These are phyloP conservation scores for Arizona elegans DNA, from an alignment of 2,113 vertebrate genomes.

Conservation along the genomic window DNA sequence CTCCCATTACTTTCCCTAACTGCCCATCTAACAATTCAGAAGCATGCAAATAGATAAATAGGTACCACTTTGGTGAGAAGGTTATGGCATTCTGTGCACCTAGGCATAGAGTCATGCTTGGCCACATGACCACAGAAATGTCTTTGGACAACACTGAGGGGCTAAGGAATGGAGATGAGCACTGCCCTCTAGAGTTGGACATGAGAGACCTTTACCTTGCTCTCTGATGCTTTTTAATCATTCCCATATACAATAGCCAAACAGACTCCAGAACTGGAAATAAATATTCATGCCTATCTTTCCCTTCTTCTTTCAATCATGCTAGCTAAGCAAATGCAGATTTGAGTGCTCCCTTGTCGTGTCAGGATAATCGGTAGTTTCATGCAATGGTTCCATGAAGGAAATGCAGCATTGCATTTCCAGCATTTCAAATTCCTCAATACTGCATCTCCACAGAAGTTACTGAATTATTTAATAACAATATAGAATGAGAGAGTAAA, in stretches of 20 bases:
- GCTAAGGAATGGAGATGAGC: not conserved
- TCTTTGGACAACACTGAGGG: not conserved
- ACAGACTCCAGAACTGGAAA: not conserved
- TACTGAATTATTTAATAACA: not conserved
- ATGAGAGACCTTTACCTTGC: not conserved
- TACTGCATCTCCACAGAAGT: not conserved
- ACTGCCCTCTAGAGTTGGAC: not conserved
- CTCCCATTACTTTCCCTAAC: not conserved
- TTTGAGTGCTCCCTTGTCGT: not conserved
- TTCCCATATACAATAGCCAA: not conserved
- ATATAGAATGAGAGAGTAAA: not conserved
- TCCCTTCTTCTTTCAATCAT: not conserved
- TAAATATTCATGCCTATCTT: not conserved
- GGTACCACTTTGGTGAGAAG: not conserved
- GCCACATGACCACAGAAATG: not conserved
- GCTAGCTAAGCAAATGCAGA: not conserved
- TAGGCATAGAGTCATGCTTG: not conserved
- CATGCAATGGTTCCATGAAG: not conserved
- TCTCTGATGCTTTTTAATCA: not conserved
- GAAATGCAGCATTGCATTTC: not conserved
- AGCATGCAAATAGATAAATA: not conserved
- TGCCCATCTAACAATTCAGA: not conserved
- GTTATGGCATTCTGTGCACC: not conserved
- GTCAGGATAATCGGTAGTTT: not conserved
- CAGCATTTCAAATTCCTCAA: not conserved